Evolutionary conservation across 2,888 invertebrate genomes (phyloP).

Genomic region (Trisateles emortualis): DNA sequence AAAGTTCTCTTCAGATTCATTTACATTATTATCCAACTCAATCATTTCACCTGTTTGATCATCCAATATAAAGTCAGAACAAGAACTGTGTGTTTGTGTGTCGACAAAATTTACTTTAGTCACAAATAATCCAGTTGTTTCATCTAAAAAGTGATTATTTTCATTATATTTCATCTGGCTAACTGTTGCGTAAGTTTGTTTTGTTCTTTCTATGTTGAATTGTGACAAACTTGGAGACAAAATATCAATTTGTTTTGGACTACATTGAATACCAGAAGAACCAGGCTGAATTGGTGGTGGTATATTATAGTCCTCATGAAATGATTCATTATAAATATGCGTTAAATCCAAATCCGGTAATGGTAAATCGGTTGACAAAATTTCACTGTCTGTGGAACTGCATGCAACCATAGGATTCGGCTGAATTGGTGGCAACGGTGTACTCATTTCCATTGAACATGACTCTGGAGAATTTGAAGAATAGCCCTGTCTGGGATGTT

Average conservation of each 20-base stretch:
- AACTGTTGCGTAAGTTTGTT: not conserved
- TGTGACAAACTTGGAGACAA: not conserved
- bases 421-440: too few species aligned
- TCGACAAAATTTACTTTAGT: not conserved
- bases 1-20: not conserved
- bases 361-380: too few species aligned
- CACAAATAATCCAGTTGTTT: not conserved
- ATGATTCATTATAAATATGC: too few species aligned
- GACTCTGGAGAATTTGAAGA: too few species aligned
- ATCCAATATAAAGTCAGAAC: slow-evolving; percentile 1
- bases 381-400: too few species aligned
- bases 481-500: not conserved
- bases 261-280: not conserved
- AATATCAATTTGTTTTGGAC: not conserved
- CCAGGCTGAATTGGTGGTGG: not conserved
- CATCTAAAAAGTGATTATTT: not conserved
- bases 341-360: too few species aligned
- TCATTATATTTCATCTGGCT: not conserved
- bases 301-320: too few species aligned
- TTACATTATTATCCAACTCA: not conserved
- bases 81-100: not conserved
- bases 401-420: too few species aligned
- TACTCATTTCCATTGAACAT: too few species aligned
- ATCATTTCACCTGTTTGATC: not conserved
- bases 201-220: not conserved